Base-by-base conservation (phyloP, 1,140 invertebrate genomes). In the Tachypleus tridentatus region DNA sequence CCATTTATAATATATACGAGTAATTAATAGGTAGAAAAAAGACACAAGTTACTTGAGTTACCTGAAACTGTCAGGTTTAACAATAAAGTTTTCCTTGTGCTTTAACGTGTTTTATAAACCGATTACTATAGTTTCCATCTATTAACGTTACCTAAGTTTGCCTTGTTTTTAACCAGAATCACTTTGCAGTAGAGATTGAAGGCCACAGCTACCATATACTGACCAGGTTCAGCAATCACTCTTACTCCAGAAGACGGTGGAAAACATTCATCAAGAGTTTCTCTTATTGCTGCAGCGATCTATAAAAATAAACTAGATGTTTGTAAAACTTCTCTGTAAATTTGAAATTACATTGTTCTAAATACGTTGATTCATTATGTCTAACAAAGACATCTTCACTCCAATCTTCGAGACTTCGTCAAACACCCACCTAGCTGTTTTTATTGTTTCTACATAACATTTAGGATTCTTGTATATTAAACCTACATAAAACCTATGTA, bases 141-240 rank as follows among this genome's bases (percentile, higher is more conserved):
- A 29, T 29, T 29, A 29, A 29, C 29, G 29, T 29, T 29, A 29
- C 29, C 29, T 29, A 29, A 29, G 29, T 29, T 29, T 29, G 29
- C 29, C 29, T 29, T 29, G 29, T 29, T 29, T 29, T 29, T 29
- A 29, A 29, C 29, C 29, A 29, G 29, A 29, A 94, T 88, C 64
- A 97, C 84, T 71, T 87, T 87, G 61, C 90, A 88, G 59, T 87
- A 85, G 11, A 98, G 82, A 47, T 93, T 96, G 77, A 92, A 97
- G 4, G 95, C 93, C 4, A 93, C 91, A 5, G 91, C 87, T 5
- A 77, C 77, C 51, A 69, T 66, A 1, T 91, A 98, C 5, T 94
- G 84, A n/a, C 96, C 96, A 4, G 96, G 95, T 77, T 98, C 96
- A 11, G 93, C 90, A 72, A 98, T 97, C 59, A 98, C 85, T 11